Evolutionary conservation across 2,113 vertebrate species (phyloP), one percentile per base, ranked within the genome.

Genomic region (Laticauda colubrina): DNA sequence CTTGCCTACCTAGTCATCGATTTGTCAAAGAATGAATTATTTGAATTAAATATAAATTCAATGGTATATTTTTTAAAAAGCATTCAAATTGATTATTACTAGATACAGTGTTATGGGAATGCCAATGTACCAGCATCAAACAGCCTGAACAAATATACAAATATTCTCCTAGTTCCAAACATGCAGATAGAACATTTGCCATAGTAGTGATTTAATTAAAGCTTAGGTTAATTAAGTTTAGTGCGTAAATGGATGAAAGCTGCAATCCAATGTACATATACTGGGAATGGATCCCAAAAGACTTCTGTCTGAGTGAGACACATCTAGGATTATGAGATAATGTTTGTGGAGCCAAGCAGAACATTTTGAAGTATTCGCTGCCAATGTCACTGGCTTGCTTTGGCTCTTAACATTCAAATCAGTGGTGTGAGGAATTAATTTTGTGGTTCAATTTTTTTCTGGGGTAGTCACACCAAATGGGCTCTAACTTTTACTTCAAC

Each of bases 401-500:
- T 90, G 53, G 53, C 34, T 92, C 85, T 87, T 89, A 81, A 87
- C 93, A 87, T 57, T 91, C 53, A 94, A 61, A 39, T 92, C 34
- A 39, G 43, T 11, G 91, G 64, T 94, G 92, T 85, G 90, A 93
- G 89, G 89, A 92, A 93, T 94, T 0, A 34, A 93, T 95, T 94
- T 96, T 95, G 92, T 94, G 95, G 1, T 81, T 94, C 90, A 93
- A 39, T 61, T 64, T 91, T 45, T 92, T 96, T 95, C 90, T 94
- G 94, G 81, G 29, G 89, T 94, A 95, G 93, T 94, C 94, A 88
- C 94, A 94, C 91, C 95, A 90, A 92, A 90, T 95, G 94, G 92
- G 89, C 92, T 57, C 95, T 96, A 94, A 96, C 94, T 96, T 96
- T 94, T 94, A 86, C 1, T 91, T 96, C 96, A 96, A 96, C 95